Evolutionary conservation across 2,113 vertebrate genomes (phyloP).

Genomic region (Beaufortia kweichowensis): DNA sequence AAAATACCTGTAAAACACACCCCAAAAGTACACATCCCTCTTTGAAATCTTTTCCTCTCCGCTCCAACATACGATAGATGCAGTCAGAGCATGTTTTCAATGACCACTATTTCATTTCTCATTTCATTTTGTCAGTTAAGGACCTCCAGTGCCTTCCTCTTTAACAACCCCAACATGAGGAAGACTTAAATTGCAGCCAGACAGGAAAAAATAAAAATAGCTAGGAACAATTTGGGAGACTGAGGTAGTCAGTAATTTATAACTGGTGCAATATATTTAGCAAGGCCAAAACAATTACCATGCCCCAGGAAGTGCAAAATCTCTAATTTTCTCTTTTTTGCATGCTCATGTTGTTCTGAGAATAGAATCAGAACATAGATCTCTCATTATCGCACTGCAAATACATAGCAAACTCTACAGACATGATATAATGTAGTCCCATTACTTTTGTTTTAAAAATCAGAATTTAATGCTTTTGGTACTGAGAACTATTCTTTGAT

Average conservation of each 20-base stretch:
- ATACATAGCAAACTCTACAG: too few species aligned
- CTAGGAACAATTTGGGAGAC: constrained; percentile 15
- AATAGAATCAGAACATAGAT: not conserved
- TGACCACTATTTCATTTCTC: constrained; percentile 16
- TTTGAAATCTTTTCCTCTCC: not conserved
- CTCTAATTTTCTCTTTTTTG: not conserved
- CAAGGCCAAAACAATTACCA: not conserved
- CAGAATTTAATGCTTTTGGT: too few species aligned
- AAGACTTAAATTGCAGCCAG: constrained; percentile 23
- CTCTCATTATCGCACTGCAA: not conserved
- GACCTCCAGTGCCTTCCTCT: constrained; percentile 10
- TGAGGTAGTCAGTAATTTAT: constrained; percentile 17
- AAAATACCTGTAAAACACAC: not conserved
- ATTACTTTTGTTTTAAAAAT: too few species aligned
- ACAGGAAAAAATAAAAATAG: constrained; percentile 8
- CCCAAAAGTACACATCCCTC: not conserved
- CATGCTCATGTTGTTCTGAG: not conserved
- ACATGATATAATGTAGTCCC: too few species aligned
- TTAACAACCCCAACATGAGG: constrained; percentile 23
- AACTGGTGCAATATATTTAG: constrained; percentile 19
- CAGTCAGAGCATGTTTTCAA: constrained; percentile 20
- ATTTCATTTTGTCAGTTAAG: constrained; percentile 17
- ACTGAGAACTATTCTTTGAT: too few species aligned
- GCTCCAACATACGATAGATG: constrained; percentile 1
- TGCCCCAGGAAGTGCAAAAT: not conserved